Evolutionary conservation across 64 coral and sea anemone genomes (phyloP), one percentile per base, ranked within the genome.

Genomic region (Porites lutea): DNA sequence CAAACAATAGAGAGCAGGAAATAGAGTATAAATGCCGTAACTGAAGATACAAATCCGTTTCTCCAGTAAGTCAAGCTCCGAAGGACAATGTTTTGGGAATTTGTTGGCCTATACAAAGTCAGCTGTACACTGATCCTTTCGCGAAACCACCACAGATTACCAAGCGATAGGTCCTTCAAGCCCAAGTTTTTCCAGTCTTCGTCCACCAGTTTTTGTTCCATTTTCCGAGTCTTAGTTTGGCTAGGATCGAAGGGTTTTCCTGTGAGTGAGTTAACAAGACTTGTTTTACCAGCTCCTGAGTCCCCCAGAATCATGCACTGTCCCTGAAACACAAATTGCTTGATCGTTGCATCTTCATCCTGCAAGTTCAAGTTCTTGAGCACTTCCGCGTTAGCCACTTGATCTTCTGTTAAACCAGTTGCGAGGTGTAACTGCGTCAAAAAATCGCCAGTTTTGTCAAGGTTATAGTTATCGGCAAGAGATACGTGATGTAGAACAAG

Each of bases 251-350:
- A 74, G 8, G 71, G 14, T 37, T 77, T 65, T 86, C 90, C 90
- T 0, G 87, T 78, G 8, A 94, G 70, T 22, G 92, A 79, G 16
- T 71, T 90, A 0, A 90, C 59, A 0, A 95, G 64, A 86, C 87
- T 95, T 7, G 92, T 89, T 53, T 94, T 94, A 18, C 78, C 92
- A 74, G 65, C 66, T 65, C 87, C 20, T 4, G 87, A 13, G 37
- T 89, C 87, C 52, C 92, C 92, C 5, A 94, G 71, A 44, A 92
- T 70, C 6, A 92, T n/a, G 59, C 82, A 48, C 49, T 92, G 80
- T n/a, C 72, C 90, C 48, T 92, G 68, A 15, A 86, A 60, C 63
- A 92, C 90, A 0, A 62, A 37, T 59, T 92, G 90, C 62, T 89
- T 77, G 4, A 64, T 12, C 5, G 54, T 57, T 57, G 54, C 54